Conservation (phyloP, 2,113 vertebrate genomes). For the Hippoglossus stenolepis region DNA sequence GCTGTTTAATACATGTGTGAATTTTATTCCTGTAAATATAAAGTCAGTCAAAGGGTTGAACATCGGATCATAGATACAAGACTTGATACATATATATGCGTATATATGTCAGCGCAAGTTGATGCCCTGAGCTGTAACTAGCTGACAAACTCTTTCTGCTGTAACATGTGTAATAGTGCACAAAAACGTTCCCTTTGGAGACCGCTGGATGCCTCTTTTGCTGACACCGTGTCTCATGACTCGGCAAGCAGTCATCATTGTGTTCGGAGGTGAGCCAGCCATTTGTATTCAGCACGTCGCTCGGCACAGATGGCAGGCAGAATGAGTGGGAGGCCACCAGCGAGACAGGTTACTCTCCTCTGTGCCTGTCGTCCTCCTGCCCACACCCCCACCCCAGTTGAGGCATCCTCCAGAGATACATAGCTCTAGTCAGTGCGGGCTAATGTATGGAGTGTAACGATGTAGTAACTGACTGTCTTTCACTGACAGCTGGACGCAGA, state of each 20-base stretch:
- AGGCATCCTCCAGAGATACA: conserved; percentile 59
- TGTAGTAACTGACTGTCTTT: conserved; percentile 57
- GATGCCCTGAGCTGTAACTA: conserved; percentile 6
- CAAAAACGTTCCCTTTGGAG: conserved; percentile 25
- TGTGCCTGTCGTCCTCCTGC: conserved; percentile 23
- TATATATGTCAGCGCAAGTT: background rate
- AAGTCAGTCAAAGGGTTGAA: background rate
- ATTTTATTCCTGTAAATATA: background rate
- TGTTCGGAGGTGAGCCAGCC: conserved; percentile 62
- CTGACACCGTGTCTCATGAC: conserved; percentile 64
- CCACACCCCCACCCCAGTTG: conserved; percentile 25
- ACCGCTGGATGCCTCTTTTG: conserved; percentile 29
- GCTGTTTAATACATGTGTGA: background rate
- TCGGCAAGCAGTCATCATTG: conserved; percentile 51
- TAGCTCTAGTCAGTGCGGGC: conserved; percentile 37
- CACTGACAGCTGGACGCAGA: conserved; percentile 93
- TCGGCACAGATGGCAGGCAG: conserved; percentile 69
- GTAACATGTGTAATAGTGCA: conserved; percentile 37
- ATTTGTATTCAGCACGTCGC: conserved; percentile 68
- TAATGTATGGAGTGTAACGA: conserved; percentile 27
- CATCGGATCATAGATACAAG: background rate
- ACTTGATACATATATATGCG: background rate
- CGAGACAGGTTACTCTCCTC: conserved; percentile 58
- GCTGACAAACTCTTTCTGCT: conserved; percentile 21
- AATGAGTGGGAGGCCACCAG: conserved; percentile 63